Conservation (phyloP, 2,888 invertebrate species). For the Drosophila mercatorum region DNA sequence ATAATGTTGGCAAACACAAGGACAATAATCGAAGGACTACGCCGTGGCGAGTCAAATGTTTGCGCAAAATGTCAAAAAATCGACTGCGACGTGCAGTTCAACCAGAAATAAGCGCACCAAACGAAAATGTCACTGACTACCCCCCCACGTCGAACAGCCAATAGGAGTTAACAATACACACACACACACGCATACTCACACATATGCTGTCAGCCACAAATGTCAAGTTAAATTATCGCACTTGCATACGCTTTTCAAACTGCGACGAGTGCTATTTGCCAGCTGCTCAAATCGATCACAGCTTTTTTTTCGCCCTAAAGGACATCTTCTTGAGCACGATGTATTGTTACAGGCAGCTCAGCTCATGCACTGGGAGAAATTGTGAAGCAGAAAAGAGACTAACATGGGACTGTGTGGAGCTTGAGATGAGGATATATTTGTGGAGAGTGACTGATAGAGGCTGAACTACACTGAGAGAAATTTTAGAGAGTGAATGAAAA, state of each 20-base stretch:
- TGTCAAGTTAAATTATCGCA: slow-evolving; percentile 53
- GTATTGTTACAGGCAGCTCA: slow-evolving; percentile 11
- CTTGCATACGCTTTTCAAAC: slow-evolving; percentile 31
- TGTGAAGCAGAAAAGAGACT: no score
- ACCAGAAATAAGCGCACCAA: slow-evolving; percentile 70
- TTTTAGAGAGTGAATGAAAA: neutral
- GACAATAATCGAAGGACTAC: slow-evolving; percentile 16
- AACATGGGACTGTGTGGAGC: neutral
- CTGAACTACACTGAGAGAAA: neutral
- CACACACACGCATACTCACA: slow-evolving; percentile 10
- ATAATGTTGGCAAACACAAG: slow-evolving; percentile 74
- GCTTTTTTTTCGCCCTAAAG: slow-evolving; percentile 25
- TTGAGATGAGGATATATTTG: neutral
- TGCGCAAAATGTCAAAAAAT: slow-evolving; percentile 75
- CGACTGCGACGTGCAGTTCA: slow-evolving; percentile 60
- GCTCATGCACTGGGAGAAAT: slow-evolving; percentile 15
- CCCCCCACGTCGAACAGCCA: slow-evolving; percentile 35
- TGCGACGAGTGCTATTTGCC: slow-evolving; percentile 36
- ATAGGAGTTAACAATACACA: slow-evolving; percentile 27
- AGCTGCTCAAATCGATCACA: slow-evolving; percentile 43
- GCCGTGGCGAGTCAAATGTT: slow-evolving; percentile 49
- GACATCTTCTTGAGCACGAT: slow-evolving; percentile 14
- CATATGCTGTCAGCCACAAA: slow-evolving; percentile 22
- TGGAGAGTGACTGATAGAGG: no score
- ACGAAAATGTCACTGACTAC: slow-evolving; percentile 60